Evolutionary conservation across 2,113 vertebrate species (phyloP), one percentile per base, ranked within the genome.

Genomic region (Oriolus oriolus): DNA sequence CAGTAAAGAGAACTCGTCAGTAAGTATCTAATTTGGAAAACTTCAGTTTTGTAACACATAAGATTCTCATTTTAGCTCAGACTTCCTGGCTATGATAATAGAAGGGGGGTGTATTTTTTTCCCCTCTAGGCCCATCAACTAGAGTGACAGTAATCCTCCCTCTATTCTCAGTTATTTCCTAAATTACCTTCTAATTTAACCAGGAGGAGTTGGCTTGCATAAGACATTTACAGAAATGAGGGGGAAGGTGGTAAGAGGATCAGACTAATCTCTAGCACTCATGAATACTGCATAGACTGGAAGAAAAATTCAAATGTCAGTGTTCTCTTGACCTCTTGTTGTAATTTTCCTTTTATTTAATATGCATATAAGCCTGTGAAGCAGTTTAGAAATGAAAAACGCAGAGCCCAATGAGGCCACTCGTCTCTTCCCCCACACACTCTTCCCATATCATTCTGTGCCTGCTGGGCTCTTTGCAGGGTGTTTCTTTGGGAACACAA

Each of bases 1-100:
- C 94, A 90, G 79, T 95, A 78, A 98, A 98, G 85, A 98, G 97
- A 97, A 97, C 97, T 73, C 98, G 97, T 81, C 98, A 97, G 98
- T 99, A 98, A 98, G 98, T 98, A 86, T 60, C 90, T 73, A 12
- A 53, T 78, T 49, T 87, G 17, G 39, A 80, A 61, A 75, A 65
- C 8, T 61, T 50, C 30, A 22, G 13, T 61, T 56, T 79, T 41
- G 28, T 86, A 74, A 12, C 31, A 42, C 0, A 0, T 53, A 9
- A 16, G 11, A 16, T 52, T 86, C 26, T 82, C 3, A 1, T 31
- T 86, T 80, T 83, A 84, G 13, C 37, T 89, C 57, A 68, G 52
- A 28, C 47, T 90, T 90, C 27, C 37, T 50, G 16, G 13, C 41
- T 80, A 11, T 44, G 66, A 35, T 77, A 53, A 57, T 28, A 60